These are phyloP conservation scores for Caenorhabditis sinica DNA, from an alignment of 2,888 invertebrate species.

Conservation along the genomic window DNA sequence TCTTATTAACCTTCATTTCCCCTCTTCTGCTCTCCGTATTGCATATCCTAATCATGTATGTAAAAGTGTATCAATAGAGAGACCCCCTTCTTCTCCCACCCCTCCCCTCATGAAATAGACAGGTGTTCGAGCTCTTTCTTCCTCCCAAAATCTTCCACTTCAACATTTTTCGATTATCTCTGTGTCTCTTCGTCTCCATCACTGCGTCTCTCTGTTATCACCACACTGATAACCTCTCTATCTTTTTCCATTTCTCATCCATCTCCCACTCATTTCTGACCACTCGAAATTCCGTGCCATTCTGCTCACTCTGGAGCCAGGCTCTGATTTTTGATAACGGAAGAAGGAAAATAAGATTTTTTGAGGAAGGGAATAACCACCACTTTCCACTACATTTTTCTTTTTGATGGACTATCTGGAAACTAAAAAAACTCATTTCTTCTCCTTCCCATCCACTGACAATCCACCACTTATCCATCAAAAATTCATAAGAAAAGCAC, in stretches of 20 bases:
- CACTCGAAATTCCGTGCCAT: constrained; percentile 62
- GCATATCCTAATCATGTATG: constrained; percentile 48
- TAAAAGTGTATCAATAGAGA: constrained; percentile 49
- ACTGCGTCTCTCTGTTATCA: constrained; percentile 43
- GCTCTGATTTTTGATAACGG: constrained; percentile 25
- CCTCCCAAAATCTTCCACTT: constrained; percentile 26
- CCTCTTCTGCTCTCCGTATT: not conserved
- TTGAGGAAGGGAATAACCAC: too few species aligned
- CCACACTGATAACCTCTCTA: constrained; percentile 29
- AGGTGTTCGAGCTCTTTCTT: constrained; percentile 39
- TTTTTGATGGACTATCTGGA: not conserved
- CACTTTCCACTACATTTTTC: not conserved
- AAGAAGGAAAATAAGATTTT: constrained; percentile 15
- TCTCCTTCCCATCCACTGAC: not conserved
- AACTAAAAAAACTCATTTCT: not conserved
- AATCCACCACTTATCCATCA: constrained; percentile 34
- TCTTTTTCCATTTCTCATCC: too few species aligned
- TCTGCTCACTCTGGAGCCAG: constrained; percentile 29
- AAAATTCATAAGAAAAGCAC: constrained; percentile 52
- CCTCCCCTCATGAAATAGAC: constrained; percentile 23
- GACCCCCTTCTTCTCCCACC: constrained; percentile 3
- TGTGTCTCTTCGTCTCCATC: constrained; percentile 26
- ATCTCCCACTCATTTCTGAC: constrained; percentile 45
- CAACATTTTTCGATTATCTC: constrained; percentile 22
- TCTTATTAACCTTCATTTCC: constrained; percentile 16